Evolutionary conservation across 2,113 vertebrate species (phyloP).

Genomic region (Bufo gargarizans): DNA sequence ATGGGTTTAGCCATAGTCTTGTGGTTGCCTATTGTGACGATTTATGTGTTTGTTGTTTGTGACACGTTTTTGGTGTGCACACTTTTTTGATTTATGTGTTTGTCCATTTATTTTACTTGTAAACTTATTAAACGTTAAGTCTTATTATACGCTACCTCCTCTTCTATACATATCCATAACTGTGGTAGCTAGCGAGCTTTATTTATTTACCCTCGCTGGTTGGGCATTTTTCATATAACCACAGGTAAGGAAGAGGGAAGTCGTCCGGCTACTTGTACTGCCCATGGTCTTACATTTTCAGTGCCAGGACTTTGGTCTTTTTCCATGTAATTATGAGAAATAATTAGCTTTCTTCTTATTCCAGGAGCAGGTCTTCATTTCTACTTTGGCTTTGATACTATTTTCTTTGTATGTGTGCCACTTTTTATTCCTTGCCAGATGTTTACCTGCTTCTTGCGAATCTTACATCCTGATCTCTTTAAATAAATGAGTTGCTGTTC

Average conservation of each 20-base stretch:
- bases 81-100: too few species aligned
- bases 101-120: too few species aligned
- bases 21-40: too few species aligned
- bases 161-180: too few species aligned
- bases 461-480: conserved; percentile 16
- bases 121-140: too few species aligned
- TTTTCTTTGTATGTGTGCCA: conserved; percentile 20
- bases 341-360: conserved; percentile 25
- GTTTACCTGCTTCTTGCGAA: conserved; percentile 19
- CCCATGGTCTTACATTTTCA: background rate
- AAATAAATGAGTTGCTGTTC: conserved; percentile 17
- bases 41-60: too few species aligned
- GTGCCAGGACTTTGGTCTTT: conserved; percentile 18
- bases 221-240: too few species aligned
- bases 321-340: conserved; percentile 17
- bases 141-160: too few species aligned
- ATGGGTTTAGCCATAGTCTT: too few species aligned
- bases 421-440: conserved; percentile 21
- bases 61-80: too few species aligned
- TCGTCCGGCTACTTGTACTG: background rate
- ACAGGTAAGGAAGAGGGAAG: background rate
- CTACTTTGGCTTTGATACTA: conserved; percentile 12
- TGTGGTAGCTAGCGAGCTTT: too few species aligned
- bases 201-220: too few species aligned
- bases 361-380: conserved; percentile 26